These are phyloP conservation scores for Channa maculata DNA, from an alignment of 2,113 vertebrate species.

Conservation along the genomic window DNA sequence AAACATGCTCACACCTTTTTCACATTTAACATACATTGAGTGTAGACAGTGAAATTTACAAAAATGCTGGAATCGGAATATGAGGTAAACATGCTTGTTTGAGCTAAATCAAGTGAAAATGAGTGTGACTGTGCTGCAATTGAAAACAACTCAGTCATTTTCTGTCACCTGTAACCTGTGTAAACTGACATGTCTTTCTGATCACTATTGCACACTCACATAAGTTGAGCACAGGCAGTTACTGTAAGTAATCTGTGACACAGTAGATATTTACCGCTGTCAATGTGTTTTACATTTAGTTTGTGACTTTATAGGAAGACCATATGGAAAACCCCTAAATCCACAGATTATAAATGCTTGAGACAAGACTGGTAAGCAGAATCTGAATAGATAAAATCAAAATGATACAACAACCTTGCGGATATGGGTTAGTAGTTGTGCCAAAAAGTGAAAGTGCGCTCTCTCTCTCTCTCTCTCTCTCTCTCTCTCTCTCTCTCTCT, in stretches of 20 bases:
- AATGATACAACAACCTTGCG: background rate
- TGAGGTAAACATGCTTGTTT: background rate
- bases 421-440: background rate
- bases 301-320: background rate
- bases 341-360: background rate
- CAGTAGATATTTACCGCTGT: constrained; percentile 8
- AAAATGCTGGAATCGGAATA: no score
- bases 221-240: background rate
- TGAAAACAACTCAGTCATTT: background rate
- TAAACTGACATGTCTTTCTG: no score
- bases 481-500: background rate
- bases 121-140: background rate
- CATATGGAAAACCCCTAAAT: constrained; percentile 14
- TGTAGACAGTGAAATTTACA: background rate
- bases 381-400: background rate
- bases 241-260: background rate
- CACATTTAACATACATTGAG: background rate
- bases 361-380: background rate
- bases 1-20: background rate
- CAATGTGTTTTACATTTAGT: constrained; percentile 7
- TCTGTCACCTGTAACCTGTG: no score
- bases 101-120: background rate
- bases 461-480: background rate
- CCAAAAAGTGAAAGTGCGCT: constrained; percentile 12
- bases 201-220: background rate